phyloP scores from a whole-genome alignment of 2,113 vertebrate genomes.

The Petrocephalus microphthalmus region DNA sequence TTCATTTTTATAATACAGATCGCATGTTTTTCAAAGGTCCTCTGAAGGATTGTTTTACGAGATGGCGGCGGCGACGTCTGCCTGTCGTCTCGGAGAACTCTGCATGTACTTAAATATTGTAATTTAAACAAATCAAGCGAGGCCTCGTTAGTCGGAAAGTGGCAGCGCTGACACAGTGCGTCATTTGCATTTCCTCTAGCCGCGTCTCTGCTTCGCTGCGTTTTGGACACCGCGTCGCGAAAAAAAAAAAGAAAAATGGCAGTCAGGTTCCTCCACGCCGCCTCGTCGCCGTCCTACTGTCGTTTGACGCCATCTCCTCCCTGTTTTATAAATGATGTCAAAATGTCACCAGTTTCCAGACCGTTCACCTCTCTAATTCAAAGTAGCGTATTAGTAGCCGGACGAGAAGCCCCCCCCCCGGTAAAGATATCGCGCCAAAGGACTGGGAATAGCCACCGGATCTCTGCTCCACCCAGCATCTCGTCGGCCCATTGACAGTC shows the following conservation, averaged over 20 bases:
- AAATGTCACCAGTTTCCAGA: background rate
- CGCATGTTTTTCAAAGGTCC: conserved; percentile 3
- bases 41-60: background rate
- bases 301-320: background rate
- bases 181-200: background rate
- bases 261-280: background rate
- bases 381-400: background rate
- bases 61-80: background rate
- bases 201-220: background rate
- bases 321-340: conserved; percentile 9
- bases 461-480: background rate
- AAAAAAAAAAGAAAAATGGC: background rate
- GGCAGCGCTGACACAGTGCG: background rate
- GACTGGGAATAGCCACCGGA: background rate
- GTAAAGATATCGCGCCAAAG: background rate
- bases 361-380: background rate
- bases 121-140: conserved; percentile 1
- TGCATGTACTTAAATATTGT: conserved; percentile 5
- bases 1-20: background rate
- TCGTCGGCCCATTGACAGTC: background rate
- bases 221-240: background rate
- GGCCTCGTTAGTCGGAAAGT: background rate
- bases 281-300: background rate
- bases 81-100: background rate
- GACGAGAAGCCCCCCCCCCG: background rate